A percentile compares a stretch with the other conserved stretches of the same genome.
phyloP scores from a whole-genome alignment of 92 coral and sea anemone species.

The Siderastrea siderea region DNA sequence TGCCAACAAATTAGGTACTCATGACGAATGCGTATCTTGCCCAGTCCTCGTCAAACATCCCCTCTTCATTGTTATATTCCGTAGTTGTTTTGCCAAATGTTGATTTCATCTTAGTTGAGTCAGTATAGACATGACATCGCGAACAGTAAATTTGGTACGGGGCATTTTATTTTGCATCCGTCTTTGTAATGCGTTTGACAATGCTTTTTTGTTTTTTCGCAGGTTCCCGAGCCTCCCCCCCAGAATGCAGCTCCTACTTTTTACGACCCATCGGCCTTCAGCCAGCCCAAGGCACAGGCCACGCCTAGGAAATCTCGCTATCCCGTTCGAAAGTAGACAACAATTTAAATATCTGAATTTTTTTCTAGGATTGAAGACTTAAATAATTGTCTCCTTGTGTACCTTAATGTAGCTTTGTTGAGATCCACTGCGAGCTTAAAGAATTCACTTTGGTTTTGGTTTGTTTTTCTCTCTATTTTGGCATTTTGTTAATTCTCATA shows the following conservation, averaged over 20 bases:
- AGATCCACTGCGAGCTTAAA: neutral
- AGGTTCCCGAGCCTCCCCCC: constrained; percentile 50
- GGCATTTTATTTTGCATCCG: neutral
- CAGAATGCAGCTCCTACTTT: constrained; percentile 38
- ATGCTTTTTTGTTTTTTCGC: neutral
- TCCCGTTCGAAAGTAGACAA: constrained; percentile 31
- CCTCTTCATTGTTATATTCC: too few species aligned
- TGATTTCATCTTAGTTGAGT: too few species aligned
- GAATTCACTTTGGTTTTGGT: neutral
- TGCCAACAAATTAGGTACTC: too few species aligned
- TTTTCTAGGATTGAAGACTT: constrained; percentile 20
- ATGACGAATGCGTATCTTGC: too few species aligned
- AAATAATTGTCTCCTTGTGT: constrained; percentile 15
- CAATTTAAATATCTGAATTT: neutral
- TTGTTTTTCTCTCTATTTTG: neutral
- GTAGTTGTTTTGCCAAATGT: too few species aligned
- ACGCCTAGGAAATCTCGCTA: constrained; percentile 46
- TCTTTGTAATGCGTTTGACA: neutral
- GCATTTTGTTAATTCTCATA: neutral
- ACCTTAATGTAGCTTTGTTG: neutral
- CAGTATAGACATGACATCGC: too few species aligned
- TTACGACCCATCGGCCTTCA: constrained; percentile 61
- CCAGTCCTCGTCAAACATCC: too few species aligned
- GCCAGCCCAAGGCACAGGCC: constrained; percentile 38
- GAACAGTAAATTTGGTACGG: neutral